A percentile compares a stretch with the other conserved stretches of the same genome.
Conservation (phyloP, 2,888 invertebrate genomes). For the Andrena haemorrhoa region DNA sequence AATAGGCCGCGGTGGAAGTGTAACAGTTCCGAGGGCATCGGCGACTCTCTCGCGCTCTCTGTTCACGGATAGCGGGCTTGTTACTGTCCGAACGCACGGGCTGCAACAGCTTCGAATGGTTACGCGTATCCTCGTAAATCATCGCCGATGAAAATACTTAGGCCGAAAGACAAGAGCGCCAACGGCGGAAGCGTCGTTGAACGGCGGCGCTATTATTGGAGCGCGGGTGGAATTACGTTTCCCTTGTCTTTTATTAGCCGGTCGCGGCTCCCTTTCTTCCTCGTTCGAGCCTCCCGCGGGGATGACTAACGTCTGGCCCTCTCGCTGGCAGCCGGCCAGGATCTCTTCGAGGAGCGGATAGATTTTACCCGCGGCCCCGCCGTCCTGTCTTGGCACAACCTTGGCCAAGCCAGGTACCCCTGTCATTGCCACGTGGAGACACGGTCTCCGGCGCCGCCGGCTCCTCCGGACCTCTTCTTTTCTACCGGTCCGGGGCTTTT, state of each 20-base stretch:
- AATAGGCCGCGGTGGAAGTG: slow-evolving; percentile 39
- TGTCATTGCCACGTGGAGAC: slow-evolving; percentile 73
- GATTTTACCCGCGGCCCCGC: slow-evolving; percentile 63
- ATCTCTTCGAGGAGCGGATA: slow-evolving; percentile 53
- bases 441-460: slow-evolving; percentile 49
- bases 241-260: slow-evolving; percentile 74
- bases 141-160: slow-evolving; percentile 65
- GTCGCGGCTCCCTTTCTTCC: slow-evolving; percentile 63
- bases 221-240: slow-evolving; percentile 76
- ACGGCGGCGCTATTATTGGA: slow-evolving; percentile 72
- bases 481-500: slow-evolving; percentile 1
- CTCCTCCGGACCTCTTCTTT: slow-evolving; percentile 30
- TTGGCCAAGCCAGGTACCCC: slow-evolving; percentile 72
- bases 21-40: slow-evolving; percentile 37
- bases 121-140: slow-evolving; percentile 38
- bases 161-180: slow-evolving; percentile 55
- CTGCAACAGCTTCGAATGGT: slow-evolving; percentile 5
- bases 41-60: slow-evolving; percentile 3
- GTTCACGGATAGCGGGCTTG: slow-evolving; percentile 5
- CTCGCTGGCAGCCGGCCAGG: slow-evolving; percentile 64
- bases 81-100: slow-evolving; percentile 15
- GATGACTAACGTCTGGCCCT: slow-evolving; percentile 68
- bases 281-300: slow-evolving; percentile 56
- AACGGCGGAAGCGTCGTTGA: slow-evolving; percentile 70
- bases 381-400: slow-evolving; percentile 67